Evolutionary conservation across 2,888 invertebrate species (phyloP), one percentile per base, ranked within the genome.

Genomic region (Mesorhabditis belari): DNA sequence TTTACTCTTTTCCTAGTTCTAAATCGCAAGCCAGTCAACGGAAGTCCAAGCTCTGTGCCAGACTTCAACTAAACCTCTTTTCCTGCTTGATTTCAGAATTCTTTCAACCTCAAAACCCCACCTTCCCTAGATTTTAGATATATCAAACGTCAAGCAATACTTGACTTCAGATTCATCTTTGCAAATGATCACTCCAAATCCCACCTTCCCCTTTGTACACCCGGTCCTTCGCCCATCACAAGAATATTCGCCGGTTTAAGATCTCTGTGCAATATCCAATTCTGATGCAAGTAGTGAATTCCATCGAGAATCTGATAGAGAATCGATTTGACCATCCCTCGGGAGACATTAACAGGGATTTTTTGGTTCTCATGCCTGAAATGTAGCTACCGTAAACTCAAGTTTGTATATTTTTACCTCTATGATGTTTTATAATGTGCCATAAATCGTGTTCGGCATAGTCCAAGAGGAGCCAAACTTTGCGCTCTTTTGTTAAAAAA

Each of bases 361-460:
- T n/a, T n/a, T n/a, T n/a, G n/a, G n/a, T n/a, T n/a, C n/a, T n/a
- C n/a, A n/a, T n/a, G 35, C 35, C 35, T 35, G 35, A n/a, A n/a
- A n/a, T n/a, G n/a, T n/a, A n/a, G n/a, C n/a, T n/a, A n/a, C n/a
- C 24, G 25, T 23, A 9, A 2, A 3, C 24, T 4, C 2, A 57
- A 50, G 17, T 57, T 23, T 25, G 1, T 24, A 62, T 63, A 25
- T 56, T 66, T 58, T 96, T 96, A 60, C 94, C 92, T 79, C 98
- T 86, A 82, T 98, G 96, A 82, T 92, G 96, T 84, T 98, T 98
- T 55, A 98, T 98, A 27, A 98, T 98, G 82, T 98, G 96, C 98
- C 96, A 99, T 61, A 98, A 84, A 85, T 98, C 98, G 85, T 98
- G 96, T 84, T 98, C 96, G 0, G 96, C 95, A 85, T 92, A 99